Conservation (phyloP, 2,113 vertebrate genomes). For the Arenaria interpres region DNA sequence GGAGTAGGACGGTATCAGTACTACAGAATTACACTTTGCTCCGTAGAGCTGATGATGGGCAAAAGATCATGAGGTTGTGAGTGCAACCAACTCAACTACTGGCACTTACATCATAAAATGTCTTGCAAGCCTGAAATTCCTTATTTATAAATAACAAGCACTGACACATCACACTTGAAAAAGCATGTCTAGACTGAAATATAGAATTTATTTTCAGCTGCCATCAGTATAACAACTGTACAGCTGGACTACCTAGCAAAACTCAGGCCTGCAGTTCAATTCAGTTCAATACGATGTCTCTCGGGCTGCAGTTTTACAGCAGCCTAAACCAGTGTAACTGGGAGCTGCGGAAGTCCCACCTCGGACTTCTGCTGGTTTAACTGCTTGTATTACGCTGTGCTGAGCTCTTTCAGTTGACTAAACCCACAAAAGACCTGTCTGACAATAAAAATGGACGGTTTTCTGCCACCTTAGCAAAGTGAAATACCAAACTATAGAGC, state of each 20-base stretch:
- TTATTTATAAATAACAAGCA: not conserved
- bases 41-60: not conserved
- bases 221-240: not conserved
- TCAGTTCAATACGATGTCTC: not conserved
- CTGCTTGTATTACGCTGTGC: not conserved
- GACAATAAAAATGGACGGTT: not conserved
- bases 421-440: not conserved
- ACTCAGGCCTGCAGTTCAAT: not conserved
- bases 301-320: not conserved
- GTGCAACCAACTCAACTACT: not conserved
- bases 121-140: not conserved
- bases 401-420: not conserved
- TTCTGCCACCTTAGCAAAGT: not conserved
- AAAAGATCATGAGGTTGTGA: not conserved
- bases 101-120: not conserved
- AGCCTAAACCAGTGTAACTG: not conserved
- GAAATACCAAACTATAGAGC: not conserved
- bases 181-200: not conserved
- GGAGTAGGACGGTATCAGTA: not conserved
- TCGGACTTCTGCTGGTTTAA: not conserved
- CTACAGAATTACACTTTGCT: not conserved
- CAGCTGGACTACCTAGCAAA: not conserved
- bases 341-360: not conserved
- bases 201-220: not conserved
- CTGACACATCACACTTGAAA: not conserved